Conservation (phyloP, 2,113 vertebrate genomes). For the Atherinomorus stipes region DNA sequence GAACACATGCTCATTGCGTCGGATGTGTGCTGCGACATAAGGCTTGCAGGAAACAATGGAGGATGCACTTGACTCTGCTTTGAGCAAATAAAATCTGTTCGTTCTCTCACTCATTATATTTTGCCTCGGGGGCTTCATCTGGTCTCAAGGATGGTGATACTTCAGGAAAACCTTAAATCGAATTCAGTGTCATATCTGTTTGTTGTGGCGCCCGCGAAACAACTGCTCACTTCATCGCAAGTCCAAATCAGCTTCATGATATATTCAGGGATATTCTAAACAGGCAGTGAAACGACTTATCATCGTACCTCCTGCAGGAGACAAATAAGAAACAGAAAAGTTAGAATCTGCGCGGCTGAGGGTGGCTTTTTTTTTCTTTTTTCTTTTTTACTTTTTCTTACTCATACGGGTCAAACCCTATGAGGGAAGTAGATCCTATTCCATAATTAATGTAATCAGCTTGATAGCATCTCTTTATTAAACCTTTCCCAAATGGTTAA, state of each 20-base stretch:
- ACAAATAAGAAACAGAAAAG: slow-evolving; percentile 1
- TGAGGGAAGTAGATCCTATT: not conserved
- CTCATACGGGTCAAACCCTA: slow-evolving; percentile 5
- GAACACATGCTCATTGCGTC: slow-evolving; percentile 31
- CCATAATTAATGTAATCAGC: slow-evolving; percentile 22
- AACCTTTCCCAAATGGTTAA: not conserved
- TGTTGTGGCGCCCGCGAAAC: slow-evolving; percentile 16
- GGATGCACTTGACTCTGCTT: slow-evolving; percentile 51
- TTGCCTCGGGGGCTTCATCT: slow-evolving; percentile 41
- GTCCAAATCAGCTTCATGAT: slow-evolving; percentile 19
- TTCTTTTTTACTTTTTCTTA: no score
- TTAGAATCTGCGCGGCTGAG: slow-evolving; percentile 10
- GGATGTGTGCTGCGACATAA: slow-evolving; percentile 47
- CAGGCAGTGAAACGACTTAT: not conserved
- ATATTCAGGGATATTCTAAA: slow-evolving; percentile 12
- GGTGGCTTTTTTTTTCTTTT: slow-evolving; percentile 11
- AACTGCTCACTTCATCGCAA: slow-evolving; percentile 18
- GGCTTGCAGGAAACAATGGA: slow-evolving; percentile 57
- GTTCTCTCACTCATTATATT: slow-evolving; percentile 38
- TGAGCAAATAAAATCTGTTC: slow-evolving; percentile 65
- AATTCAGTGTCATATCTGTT: slow-evolving; percentile 32
- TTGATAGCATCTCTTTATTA: slow-evolving; percentile 22
- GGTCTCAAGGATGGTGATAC: slow-evolving; percentile 23
- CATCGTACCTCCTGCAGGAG: not conserved
- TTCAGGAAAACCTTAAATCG: slow-evolving; percentile 33